Conservation (phyloP, 2,797 vertebrate species). For the Apodemus agrarius region DNA sequence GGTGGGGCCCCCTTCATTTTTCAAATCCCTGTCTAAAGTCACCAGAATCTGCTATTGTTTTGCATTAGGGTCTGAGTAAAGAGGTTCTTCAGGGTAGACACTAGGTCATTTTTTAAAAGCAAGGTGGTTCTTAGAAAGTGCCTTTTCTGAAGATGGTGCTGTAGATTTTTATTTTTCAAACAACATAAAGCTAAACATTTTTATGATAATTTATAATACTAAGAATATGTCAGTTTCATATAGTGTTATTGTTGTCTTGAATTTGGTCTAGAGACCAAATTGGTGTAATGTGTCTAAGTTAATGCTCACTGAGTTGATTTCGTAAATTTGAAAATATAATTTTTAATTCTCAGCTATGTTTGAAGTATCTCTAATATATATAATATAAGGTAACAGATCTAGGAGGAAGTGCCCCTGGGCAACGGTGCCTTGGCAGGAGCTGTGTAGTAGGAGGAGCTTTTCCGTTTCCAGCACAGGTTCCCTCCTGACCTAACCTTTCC, state of each 20-base stretch:
- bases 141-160: conserved; percentile 99
- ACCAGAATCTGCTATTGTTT: conserved; percentile 65
- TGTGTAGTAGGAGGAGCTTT: neutral
- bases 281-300: conserved; percentile 67
- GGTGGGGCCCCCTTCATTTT: conserved; percentile 22
- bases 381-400: neutral
- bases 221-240: conserved; percentile 90
- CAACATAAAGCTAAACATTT: conserved; percentile 86
- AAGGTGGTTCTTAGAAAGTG: conserved; percentile 95
- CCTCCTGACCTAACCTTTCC: neutral
- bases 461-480: neutral
- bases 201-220: conserved; percentile 87
- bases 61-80: conserved; percentile 74
- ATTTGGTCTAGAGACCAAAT: conserved; percentile 88
- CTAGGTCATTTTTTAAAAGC: conserved; percentile 82
- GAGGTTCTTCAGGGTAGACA: conserved; percentile 77
- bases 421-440: conserved; percentile 32
- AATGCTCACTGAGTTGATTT: conserved; percentile 86
- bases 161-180: conserved; percentile 92
- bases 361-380: neutral
- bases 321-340: conserved; percentile 70
- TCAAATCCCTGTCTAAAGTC: conserved; percentile 65
- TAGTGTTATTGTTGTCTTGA: conserved; percentile 87
- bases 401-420: neutral
- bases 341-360: conserved; percentile 59